Percentiles rank a stretch among this genome's conserved stretches.
These are phyloP conservation scores for Otocyon megalotis DNA, from an alignment of 2,113 vertebrate species.

Conservation along the genomic window DNA sequence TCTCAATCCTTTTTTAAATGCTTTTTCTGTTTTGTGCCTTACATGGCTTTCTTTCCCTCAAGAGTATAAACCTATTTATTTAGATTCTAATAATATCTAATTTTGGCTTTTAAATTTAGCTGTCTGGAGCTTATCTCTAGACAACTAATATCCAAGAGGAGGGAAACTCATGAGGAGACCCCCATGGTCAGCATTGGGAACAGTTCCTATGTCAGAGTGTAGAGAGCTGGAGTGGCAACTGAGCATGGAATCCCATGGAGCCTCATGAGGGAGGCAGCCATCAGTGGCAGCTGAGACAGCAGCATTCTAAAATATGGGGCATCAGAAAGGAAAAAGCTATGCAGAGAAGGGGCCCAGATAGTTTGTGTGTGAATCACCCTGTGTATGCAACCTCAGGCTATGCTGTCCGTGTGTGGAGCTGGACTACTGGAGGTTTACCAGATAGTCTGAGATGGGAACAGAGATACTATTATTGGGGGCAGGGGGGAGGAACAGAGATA, in stretches of 20 bases:
- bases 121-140: not conserved
- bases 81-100: constrained; percentile 9
- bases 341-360: not conserved
- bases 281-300: not conserved
- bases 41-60: not conserved
- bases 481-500: not conserved
- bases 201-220: not conserved
- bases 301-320: not conserved
- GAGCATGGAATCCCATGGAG: not conserved
- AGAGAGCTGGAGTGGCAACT: not conserved
- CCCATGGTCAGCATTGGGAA: not conserved
- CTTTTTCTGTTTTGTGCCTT: not conserved
- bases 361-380: not conserved
- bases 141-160: not conserved
- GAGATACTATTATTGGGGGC: not conserved
- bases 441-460: not conserved
- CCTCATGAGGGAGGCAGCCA: not conserved
- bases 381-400: not conserved
- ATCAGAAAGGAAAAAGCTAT: not conserved
- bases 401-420: not conserved
- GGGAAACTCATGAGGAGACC: not conserved
- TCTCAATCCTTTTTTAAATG: not conserved
- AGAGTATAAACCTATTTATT: not conserved
- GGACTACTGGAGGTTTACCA: not conserved
- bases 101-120: not conserved